These are phyloP conservation scores for Dynastes hyllus DNA, from an alignment of 2,888 invertebrate species.

Conservation along the genomic window DNA sequence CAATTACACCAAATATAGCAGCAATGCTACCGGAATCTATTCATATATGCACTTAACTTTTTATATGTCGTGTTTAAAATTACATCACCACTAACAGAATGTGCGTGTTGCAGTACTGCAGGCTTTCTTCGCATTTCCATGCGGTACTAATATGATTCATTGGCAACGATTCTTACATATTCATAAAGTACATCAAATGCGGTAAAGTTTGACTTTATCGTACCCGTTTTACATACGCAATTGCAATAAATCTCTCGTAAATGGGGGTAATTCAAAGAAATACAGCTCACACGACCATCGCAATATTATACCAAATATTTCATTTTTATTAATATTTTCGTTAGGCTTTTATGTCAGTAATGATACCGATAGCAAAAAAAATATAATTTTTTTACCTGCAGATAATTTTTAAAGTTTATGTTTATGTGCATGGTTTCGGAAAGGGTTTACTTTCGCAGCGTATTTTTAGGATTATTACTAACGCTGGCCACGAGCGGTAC, in stretches of 20 bases:
- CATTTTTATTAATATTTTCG: slow-evolving; percentile 3
- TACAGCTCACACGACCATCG: neutral
- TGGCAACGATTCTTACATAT: neutral
- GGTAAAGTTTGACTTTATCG: neutral
- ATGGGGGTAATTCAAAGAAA: neutral
- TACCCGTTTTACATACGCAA: neutral
- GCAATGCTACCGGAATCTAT: too few relatives aligned
- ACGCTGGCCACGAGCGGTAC: too few relatives aligned
- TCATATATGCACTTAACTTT: too few relatives aligned
- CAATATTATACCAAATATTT: slow-evolving; percentile 1
- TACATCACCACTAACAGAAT: too few relatives aligned
- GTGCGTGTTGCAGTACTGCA: too few relatives aligned
- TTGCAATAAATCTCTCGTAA: neutral
- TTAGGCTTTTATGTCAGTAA: neutral
- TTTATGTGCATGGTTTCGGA: too few relatives aligned
- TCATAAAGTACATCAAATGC: neutral
- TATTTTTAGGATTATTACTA: neutral
- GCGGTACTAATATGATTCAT: too few relatives aligned
- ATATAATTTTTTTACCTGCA: neutral
- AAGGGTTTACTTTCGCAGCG: neutral
- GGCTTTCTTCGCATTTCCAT: too few relatives aligned
- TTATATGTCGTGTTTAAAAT: too few relatives aligned
- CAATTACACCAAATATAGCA: too few relatives aligned
- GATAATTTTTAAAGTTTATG: neutral
- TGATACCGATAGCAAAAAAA: neutral